Evolutionary conservation across 2,797 vertebrate species (phyloP), one percentile per base, ranked within the genome.

Genomic region (Gorsachius magnificus): DNA sequence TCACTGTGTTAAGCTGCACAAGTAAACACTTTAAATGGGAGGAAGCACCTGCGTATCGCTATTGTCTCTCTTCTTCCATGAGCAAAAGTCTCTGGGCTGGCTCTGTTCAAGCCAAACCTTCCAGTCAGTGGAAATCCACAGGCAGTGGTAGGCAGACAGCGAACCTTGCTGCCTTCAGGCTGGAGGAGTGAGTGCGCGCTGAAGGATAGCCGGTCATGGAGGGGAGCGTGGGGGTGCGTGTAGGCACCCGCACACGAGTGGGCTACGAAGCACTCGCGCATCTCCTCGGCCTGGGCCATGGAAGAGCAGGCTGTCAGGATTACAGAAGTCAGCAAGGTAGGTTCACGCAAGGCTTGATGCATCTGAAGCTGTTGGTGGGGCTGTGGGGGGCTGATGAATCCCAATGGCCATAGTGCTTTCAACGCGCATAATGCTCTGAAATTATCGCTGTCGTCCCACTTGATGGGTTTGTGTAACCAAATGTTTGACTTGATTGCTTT

Each of bases 11-110:
- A 56, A 84, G 93, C 93, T 45, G 94, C 93, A 35, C 83, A 43
- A 96, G 97, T 97, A 97, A 97, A 96, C 92, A 95, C 90, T 96
- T 96, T 97, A 97, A 98, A 98, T 98, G 96, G 96, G 97, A 98
- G 98, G 98, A 98, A 98, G 97, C 98, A 98, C 98, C 98, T 98
- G 98, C 45, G 16, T 60, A 50, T 89, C 20, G 65, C 96, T 95
- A 97, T 97, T 96, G 93, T 96, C 97, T 97, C 93, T 79, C 83
- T 63, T 80, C 79, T 96, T 82, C 93, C 95, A 86, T 87, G 63
- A 93, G 87, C 93, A 51, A 69, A 88, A 88, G 50, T 29, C 89
- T 93, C 5, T 12, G 72, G 66, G 81, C 95, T 89, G 88, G 41
- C 78, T 90, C 70, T 0, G 10, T 45, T 90, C 29, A 36, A 76